A percentile compares a stretch with the other conserved stretches of the same genome.
These are phyloP conservation scores for Dolomedes plantarius DNA, from an alignment of 2,888 invertebrate genomes.

Conservation along the genomic window DNA sequence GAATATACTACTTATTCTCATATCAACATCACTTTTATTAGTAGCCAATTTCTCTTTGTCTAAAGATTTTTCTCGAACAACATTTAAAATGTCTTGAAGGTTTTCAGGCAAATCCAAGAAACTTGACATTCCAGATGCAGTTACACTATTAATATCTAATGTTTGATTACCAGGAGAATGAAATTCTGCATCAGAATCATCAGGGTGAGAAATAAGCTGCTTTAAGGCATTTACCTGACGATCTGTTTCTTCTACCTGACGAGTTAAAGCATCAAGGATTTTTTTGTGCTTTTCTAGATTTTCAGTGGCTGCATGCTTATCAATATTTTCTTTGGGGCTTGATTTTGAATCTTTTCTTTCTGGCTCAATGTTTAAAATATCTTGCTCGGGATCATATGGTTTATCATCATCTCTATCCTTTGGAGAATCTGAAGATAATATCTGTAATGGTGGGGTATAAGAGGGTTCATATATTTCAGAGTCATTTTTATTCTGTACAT, in stretches of 20 bases:
- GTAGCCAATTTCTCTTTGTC: conserved; percentile 7
- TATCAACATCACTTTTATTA: conserved; percentile 40
- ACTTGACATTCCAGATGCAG: conserved; percentile 49
- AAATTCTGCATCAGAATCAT: conserved; percentile 5
- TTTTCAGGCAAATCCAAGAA: conserved; percentile 53
- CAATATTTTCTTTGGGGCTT: not conserved
- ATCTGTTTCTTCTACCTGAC: conserved; percentile 42
- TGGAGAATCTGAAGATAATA: conserved; percentile 7
- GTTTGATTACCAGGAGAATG: conserved; percentile 7
- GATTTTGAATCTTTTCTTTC: not conserved
- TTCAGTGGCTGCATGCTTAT: not conserved
- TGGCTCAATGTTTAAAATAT: conserved; percentile 1
- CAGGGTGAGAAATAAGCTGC: conserved; percentile 16
- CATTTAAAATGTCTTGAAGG: conserved; percentile 46
- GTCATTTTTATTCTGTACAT: not conserved
- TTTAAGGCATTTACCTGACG: conserved; percentile 38
- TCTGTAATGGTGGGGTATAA: conserved; percentile 39
- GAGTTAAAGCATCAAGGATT: conserved; percentile 54
- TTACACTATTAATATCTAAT: conserved; percentile 39
- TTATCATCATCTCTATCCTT: conserved; percentile 48
- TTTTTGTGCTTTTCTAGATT: conserved; percentile 48
- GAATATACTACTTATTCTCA: conserved; percentile 26
- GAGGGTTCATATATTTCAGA: conserved; percentile 38
- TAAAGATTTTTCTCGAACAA: conserved; percentile 30
- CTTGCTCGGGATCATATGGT: conserved; percentile 71